A percentile compares a stretch with the other conserved stretches of the same genome.
These are phyloP conservation scores for Lycodopsis pacificus DNA, from an alignment of 2,797 vertebrate species.

Conservation along the genomic window DNA sequence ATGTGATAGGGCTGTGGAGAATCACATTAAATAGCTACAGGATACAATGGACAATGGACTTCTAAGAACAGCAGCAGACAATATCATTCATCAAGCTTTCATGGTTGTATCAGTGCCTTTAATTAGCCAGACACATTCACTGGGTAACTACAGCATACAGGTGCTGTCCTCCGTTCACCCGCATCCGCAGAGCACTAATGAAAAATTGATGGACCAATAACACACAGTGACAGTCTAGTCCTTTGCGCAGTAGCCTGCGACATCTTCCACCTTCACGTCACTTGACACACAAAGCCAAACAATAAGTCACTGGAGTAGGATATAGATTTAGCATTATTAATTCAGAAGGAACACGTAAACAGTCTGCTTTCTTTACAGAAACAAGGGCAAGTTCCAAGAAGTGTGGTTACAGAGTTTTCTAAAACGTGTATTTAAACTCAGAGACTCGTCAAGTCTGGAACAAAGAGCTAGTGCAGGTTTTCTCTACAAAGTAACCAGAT, in stretches of 20 bases:
- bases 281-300: conserved; percentile 55
- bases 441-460: neutral
- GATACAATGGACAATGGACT: conserved; percentile 41
- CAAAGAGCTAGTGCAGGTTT: neutral
- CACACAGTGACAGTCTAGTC: conserved; percentile 43
- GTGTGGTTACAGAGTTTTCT: neutral
- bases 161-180: conserved; percentile 15
- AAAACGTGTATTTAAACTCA: neutral
- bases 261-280: conserved; percentile 47
- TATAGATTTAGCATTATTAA: conserved; percentile 72
- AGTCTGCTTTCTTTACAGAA: conserved; percentile 43
- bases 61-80: conserved; percentile 58
- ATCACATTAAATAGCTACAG: conserved; percentile 25
- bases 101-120: conserved; percentile 58
- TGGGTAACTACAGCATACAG: conserved; percentile 47
- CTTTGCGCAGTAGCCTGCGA: conserved; percentile 3
- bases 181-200: conserved; percentile 40
- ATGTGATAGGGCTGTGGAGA: conserved; percentile 28
- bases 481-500: neutral
- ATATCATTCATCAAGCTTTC: conserved; percentile 65
- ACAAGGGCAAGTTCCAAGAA: conserved; percentile 19
- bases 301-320: conserved; percentile 39
- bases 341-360: conserved; percentile 62
- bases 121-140: conserved; percentile 58
- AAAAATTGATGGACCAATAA: conserved; percentile 72